Base-by-base conservation (phyloP, 2,888 invertebrate species). In the Flexamia atlantica region DNA sequence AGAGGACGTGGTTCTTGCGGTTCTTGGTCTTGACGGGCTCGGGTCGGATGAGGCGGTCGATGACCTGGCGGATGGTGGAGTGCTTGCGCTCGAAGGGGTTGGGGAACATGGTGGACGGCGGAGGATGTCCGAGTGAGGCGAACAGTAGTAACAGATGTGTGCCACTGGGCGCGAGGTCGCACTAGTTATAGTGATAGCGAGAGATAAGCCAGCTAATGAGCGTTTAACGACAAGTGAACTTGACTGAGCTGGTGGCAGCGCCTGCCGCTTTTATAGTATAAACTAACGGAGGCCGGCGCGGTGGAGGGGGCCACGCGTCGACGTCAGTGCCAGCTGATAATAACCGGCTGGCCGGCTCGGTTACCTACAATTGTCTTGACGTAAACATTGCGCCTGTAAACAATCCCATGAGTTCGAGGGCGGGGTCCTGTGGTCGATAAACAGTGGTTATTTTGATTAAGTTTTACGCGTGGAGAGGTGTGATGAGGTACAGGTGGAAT, bases 81-180 rank as follows among this genome's bases (percentile, higher is more conserved):
- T 94, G 94, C 87, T 94, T 94, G 87, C 94, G 92, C 87, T 94
- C 94, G 89, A 94, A 94, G 82, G 94, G 94, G 89, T 94, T 94
- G 85, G 94, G 94, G 88, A 93, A 94, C 83, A 83, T 83, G 36
- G 28, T 64, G 20, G 42, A 23, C 10, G 32, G 36, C 4, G 9
- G 36, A 53, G 14, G n/a, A 20, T 20, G 53, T 53, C 53, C 7
- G 12, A 53, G 53, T 9, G 17, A 53, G 4, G 53, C 4, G n/a
- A 53, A 36, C 36, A 36, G 36, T 36, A 4, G 36, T 36, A 36
- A 36, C 9, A 12, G 60, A 23, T 25, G 28, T 60, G 60, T 28
- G 28, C 14, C n/a, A 60, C 10, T 25, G 60, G 14, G 9, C 36
- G 36, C 53, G 53, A 17, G 53, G 53, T 20, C 53, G 14, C 53